Evolutionary conservation across 2,113 vertebrate species (phyloP), one percentile per base, ranked within the genome.

Genomic region (Pseudorectes ferrugineus): DNA sequence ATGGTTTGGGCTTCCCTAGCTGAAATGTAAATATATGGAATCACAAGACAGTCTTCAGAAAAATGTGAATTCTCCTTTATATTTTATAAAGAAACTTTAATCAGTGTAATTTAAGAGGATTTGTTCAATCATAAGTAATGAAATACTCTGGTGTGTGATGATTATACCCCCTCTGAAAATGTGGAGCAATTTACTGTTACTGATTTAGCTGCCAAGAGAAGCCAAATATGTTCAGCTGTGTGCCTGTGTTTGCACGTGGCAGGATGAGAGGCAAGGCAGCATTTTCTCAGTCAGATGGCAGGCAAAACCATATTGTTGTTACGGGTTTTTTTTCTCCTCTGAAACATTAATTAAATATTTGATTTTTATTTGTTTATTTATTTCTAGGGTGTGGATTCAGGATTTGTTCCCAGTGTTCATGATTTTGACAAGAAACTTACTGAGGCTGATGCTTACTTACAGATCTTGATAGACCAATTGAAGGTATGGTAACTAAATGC

Each of bases 371-470:
- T 49, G 4, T 78, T 91, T 74, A 11, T 79, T 74, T 77, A 31
- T 97, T 61, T 85, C 85, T 88, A 99, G 99, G 99, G 99, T 98
- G 98, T 98, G 77, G 99, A 99, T 98, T 98, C 99, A 52, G 99
- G 99, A 96, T 98, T 99, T 95, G 99, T 99, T 98, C 99, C 99
- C 31, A 99, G 98, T 9, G 98, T 99, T 96, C 99, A 99, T 96
- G 99, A 99, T 97, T 99, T 99, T 95, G 99, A 99, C 97, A 99
- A 99, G 98, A 99, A 99, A 95, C 98, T 99, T 42, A 98, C 99
- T 1, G 99, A 99, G 97, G 99, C 99, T 33, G 99, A 99, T 40
- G 99, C 99, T 90, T 99, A 99, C 94, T 97, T 99, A n/a, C 99
- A 99, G 98, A 99, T 99, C 95, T 98, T 99, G 92, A 99, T 99